Percentiles rank a stretch among this genome's conserved stretches.
Conservation (phyloP, 2,797 vertebrate species). For the Diceros bicornis region DNA sequence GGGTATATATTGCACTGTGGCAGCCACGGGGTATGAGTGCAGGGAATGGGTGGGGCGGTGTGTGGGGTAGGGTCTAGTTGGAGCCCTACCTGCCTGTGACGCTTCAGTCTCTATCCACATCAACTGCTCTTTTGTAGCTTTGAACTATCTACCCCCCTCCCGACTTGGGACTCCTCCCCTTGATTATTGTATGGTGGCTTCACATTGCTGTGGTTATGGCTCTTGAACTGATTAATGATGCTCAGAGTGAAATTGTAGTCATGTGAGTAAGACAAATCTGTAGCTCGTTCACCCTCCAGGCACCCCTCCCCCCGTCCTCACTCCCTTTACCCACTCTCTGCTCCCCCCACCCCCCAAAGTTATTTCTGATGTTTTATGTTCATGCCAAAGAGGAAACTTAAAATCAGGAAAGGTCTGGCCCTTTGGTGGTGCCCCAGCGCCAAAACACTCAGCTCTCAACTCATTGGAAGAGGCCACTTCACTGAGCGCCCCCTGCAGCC, state of each 20-base stretch:
- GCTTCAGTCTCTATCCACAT: constrained; percentile 36
- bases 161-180: background rate
- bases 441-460: background rate
- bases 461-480: background rate
- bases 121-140: constrained; percentile 21
- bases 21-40: background rate
- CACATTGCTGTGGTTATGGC: constrained; percentile 86
- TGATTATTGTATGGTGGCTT: constrained; percentile 74
- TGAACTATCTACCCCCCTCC: background rate
- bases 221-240: constrained; percentile 79
- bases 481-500: fast-evolving
- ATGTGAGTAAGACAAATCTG: constrained; percentile 57
- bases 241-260: constrained; percentile 66
- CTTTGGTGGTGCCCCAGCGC: background rate
- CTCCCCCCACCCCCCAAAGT: background rate
- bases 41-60: background rate
- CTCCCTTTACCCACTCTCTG: background rate
- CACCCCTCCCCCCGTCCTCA: background rate
- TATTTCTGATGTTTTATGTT: constrained; percentile 64
- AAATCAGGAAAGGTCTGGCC: background rate
- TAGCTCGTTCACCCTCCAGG: constrained; percentile 49
- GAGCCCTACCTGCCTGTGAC: background rate
- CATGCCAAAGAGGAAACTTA: constrained; percentile 53
- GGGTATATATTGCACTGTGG: background rate
- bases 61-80: background rate